These are phyloP conservation scores for Podotricha telesiphe DNA, from an alignment of 2,888 invertebrate genomes.

Conservation along the genomic window DNA sequence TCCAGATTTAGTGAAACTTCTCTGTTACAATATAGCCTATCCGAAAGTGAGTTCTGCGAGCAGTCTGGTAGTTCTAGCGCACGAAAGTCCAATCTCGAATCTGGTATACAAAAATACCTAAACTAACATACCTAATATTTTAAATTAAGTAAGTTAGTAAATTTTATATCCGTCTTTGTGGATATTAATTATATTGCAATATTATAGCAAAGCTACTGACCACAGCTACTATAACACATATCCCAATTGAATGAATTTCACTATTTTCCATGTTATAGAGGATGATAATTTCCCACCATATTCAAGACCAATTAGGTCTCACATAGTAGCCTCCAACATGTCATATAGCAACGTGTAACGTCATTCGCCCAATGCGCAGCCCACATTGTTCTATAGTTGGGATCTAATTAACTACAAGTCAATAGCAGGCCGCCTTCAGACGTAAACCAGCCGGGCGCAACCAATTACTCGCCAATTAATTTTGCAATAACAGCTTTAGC, in stretches of 20 bases:
- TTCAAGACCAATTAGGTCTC: neutral
- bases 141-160: too few relatives aligned
- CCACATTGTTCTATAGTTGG: conserved; percentile 64
- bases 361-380: conserved; percentile 43
- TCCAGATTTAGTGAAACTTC: too few relatives aligned
- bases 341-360: conserved; percentile 25
- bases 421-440: conserved; percentile 77
- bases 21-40: too few relatives aligned
- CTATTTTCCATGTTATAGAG: neutral
- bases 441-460: conserved; percentile 65
- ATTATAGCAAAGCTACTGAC: too few relatives aligned
- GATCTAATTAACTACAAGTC: conserved; percentile 78
- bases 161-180: too few relatives aligned
- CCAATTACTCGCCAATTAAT: conserved; percentile 81
- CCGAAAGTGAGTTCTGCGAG: too few relatives aligned
- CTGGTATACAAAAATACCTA: too few relatives aligned
- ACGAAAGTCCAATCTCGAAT: too few relatives aligned
- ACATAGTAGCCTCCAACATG: conserved; percentile 1
- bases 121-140: too few relatives aligned
- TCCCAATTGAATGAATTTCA: neutral
- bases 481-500: conserved; percentile 65
- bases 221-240: too few relatives aligned
- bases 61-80: too few relatives aligned
- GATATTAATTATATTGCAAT: too few relatives aligned
- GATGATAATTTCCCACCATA: neutral